Base-by-base conservation (phyloP, 2,113 vertebrate genomes). In the Corapipo altera region DNA sequence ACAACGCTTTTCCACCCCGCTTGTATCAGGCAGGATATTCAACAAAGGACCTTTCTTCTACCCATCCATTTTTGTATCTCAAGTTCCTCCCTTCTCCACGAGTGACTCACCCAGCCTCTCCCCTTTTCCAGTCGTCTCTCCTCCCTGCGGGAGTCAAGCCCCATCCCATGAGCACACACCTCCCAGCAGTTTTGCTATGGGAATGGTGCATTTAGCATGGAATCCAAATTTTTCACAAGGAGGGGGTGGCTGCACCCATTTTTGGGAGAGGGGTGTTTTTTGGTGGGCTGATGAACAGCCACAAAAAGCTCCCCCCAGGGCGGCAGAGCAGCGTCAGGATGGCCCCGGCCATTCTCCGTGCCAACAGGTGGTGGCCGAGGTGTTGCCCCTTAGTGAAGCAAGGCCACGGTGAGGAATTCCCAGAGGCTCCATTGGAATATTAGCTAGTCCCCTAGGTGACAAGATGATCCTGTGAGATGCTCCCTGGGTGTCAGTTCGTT, bases 41-140 rank as follows among this genome's bases (percentile, higher is more conserved):
- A 93, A 93, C 95, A 95, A 95, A 95, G 80, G 86, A 33, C 32
- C 89, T 91, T 95, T 91, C 83, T 93, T 91, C 81, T 75, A 7
- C 65, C 65, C 3, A 0, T 72, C 79, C 58, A 66, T 81, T 92
- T 93, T 87, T 70, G 27, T 75, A 37, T 17, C 80, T 89, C 35
- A 20, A 57, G 80, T 86, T 93, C 80, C 73, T 95, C 91, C 94
- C 77, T 84, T 22, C 82, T 71, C 71, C 88, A 24, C n/a, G 85
- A 54, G 54, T 89, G 87, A 94, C 65, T 85, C 96, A 87, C 41
- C 22, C 88, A 82, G 69, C 91, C 89, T 92, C 89, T 92, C 89
- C 95, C 82, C 66, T 72, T 91, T 84, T 80, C 84, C 41, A 2
- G 61, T 26, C 19, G 6, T 64, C 48, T 94, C 85, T 89, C 67